Conservation (phyloP, 2,888 invertebrate species). For the Eupsilia transversa region DNA sequence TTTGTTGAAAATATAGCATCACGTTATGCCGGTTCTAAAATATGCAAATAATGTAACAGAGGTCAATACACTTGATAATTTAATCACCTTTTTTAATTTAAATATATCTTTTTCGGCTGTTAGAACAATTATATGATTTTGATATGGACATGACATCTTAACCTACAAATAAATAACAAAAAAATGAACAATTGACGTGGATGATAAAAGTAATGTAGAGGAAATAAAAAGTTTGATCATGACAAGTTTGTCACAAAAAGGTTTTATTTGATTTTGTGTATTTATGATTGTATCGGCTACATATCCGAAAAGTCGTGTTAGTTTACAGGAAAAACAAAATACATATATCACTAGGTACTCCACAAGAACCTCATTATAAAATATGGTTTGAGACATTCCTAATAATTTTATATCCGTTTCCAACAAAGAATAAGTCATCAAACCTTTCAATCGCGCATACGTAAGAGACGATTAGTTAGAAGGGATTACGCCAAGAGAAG, state of each 20-base stretch:
- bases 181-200: conserved; percentile 56
- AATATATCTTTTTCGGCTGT: conserved; percentile 74
- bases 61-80: conserved; percentile 53
- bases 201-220: conserved; percentile 19
- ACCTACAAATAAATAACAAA: conserved; percentile 72
- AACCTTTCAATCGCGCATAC: background rate
- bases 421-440: background rate
- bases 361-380: background rate
- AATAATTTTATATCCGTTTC: no score
- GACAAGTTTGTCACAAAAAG: conserved; percentile 8
- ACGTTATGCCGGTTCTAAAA: conserved; percentile 39
- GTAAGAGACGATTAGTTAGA: background rate
- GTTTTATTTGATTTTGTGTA: conserved; percentile 11
- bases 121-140: conserved; percentile 84
- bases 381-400: background rate
- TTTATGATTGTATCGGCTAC: conserved; percentile 3
- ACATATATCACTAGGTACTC: background rate
- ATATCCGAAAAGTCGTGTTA: no score
- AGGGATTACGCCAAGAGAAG: conserved; percentile 8
- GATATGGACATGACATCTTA: conserved; percentile 89
- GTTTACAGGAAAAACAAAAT: background rate
- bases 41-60: conserved; percentile 30
- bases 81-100: conserved; percentile 72
- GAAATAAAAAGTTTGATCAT: conserved; percentile 27
- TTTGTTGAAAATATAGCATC: conserved; percentile 40